Conservation (phyloP, 2,113 vertebrate genomes). For the Xenopus tropicalis region DNA sequence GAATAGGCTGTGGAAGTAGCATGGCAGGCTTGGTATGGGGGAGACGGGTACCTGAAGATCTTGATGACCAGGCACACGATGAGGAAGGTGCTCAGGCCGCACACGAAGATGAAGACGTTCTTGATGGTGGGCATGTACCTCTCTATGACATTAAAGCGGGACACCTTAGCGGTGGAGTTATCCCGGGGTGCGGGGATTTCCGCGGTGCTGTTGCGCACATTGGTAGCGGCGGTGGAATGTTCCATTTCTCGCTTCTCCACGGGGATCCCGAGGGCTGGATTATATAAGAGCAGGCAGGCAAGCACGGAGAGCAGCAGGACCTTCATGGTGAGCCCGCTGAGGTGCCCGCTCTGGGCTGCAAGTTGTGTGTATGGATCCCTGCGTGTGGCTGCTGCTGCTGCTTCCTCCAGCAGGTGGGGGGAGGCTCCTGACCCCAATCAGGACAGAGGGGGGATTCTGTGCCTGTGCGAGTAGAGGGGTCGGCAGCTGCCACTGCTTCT, state of each 20-base stretch:
- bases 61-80: slow-evolving; percentile 80
- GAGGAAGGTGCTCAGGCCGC: slow-evolving; percentile 74
- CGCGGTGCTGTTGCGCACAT: slow-evolving; percentile 17
- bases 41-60: slow-evolving; percentile 75
- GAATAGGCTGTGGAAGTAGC: too few species aligned
- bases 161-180: slow-evolving; percentile 47
- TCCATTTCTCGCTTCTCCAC: slow-evolving; percentile 56
- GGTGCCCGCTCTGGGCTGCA: not conserved
- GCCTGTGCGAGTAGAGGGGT: too few species aligned
- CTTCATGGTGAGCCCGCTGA: not conserved
- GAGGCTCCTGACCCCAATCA: not conserved
- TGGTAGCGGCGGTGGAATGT: not conserved
- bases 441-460: not conserved
- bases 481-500: not conserved
- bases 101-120: slow-evolving; percentile 77
- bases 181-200: not conserved
- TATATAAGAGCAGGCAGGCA: slow-evolving; percentile 34
- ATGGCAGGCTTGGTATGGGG: too few species aligned
- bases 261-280: slow-evolving; percentile 44
- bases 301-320: slow-evolving; percentile 7
- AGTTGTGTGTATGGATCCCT: not conserved
- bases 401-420: slow-evolving; percentile 10
- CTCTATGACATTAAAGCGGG: slow-evolving; percentile 68
- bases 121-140: slow-evolving; percentile 82
- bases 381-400: not conserved